A percentile compares a stretch with the other conserved stretches of the same genome.
Conservation (phyloP, 2,888 invertebrate genomes). For the Eupithecia dodoneata region DNA sequence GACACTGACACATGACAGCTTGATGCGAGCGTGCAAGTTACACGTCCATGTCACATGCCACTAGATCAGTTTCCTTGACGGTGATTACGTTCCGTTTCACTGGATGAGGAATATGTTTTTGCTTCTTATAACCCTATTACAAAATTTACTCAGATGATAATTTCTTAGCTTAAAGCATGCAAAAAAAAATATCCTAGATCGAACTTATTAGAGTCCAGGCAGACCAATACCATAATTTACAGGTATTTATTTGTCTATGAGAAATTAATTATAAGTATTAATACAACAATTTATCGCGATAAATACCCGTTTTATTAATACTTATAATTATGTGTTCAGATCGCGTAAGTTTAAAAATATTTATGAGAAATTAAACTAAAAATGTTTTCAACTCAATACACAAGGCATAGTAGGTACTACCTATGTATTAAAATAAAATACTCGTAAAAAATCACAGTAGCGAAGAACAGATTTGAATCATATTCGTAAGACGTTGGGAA, state of each 20-base stretch:
- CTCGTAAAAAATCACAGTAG: no score
- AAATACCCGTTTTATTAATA: no score
- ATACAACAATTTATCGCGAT: no score
- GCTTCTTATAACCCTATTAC: background rate
- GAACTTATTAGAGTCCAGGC: background rate
- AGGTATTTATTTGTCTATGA: background rate
- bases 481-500: background rate
- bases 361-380: no score
- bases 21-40: background rate
- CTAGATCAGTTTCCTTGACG: constrained; percentile 32
- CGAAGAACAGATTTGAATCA: no score
- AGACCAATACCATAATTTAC: background rate
- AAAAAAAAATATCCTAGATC: background rate
- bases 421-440: no score
- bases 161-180: background rate
- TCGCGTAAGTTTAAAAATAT: no score
- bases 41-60: constrained; percentile 33
- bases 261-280: no score
- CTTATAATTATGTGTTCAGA: no score
- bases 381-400: no score
- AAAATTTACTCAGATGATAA: background rate
- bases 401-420: no score
- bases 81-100: constrained; percentile 30
- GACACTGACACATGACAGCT: constrained; percentile 13
- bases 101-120: background rate